Evolutionary conservation across 2,888 invertebrate genomes (phyloP).

Genomic region (Chymomyza caudatula): DNA sequence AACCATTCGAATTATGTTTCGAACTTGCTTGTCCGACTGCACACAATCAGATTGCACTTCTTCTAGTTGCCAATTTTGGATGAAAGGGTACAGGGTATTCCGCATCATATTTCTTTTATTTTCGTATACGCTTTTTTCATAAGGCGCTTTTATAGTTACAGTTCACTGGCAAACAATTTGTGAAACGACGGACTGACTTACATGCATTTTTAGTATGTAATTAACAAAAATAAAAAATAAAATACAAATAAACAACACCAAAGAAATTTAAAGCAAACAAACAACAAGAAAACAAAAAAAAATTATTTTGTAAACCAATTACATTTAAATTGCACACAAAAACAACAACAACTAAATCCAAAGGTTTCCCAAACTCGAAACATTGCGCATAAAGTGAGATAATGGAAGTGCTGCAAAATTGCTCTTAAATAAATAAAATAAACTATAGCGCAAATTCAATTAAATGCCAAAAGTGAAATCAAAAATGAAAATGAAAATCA

Average conservation of each 20-base stretch:
- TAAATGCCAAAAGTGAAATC: background rate
- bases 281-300: background rate
- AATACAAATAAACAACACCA: slow-evolving; percentile 1
- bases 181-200: slow-evolving; percentile 74
- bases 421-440: background rate
- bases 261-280: background rate
- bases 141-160: slow-evolving; percentile 21
- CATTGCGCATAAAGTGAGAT: background rate
- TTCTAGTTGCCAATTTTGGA: too few species aligned
- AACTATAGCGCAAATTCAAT: background rate
- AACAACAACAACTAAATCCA: slow-evolving; percentile 7
- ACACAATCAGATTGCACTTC: too few species aligned
- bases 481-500: background rate
- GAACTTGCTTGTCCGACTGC: too few species aligned
- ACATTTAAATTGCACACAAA: slow-evolving; percentile 7
- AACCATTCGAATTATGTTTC: too few species aligned
- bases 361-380: background rate
- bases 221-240: slow-evolving; percentile 24
- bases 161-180: slow-evolving; percentile 63
- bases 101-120: too few species aligned
- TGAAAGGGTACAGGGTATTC: too few species aligned
- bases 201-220: slow-evolving; percentile 71
- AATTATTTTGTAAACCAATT: slow-evolving; percentile 13
- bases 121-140: too few species aligned
- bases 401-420: background rate